Percentiles rank a stretch among this genome's conserved stretches.
Conservation (phyloP, 1,140 invertebrate species). For the Euborellia annulipes region DNA sequence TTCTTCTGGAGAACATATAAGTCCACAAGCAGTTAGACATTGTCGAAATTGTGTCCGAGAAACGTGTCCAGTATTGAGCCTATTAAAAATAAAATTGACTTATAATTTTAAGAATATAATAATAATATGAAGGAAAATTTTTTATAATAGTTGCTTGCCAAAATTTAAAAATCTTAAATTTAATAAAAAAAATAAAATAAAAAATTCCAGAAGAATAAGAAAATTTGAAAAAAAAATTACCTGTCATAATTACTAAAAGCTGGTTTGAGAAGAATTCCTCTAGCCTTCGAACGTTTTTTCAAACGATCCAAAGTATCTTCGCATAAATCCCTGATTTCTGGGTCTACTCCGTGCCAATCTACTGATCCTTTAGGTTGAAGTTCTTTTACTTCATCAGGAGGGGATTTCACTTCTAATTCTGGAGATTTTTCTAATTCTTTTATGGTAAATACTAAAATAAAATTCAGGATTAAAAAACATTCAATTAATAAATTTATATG, state of each 20-base stretch:
- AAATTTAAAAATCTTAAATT: too few relatives aligned
- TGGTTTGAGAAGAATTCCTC: conserved; percentile 39
- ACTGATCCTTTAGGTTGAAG: conserved; percentile 28
- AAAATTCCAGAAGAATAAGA: too few relatives aligned
- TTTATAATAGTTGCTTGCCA: too few relatives aligned
- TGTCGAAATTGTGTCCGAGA: conserved; percentile 46
- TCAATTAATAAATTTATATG: too few relatives aligned
- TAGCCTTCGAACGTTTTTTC: conserved; percentile 29
- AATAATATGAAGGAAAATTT: too few relatives aligned
- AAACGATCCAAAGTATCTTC: conserved; percentile 35
- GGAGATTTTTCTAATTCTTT: conserved; percentile 50
- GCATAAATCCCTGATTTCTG: conserved; percentile 29
- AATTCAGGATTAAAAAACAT: too few relatives aligned
- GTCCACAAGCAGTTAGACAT: conserved; percentile 39
- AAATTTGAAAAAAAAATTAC: too few relatives aligned
- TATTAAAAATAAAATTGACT: too few relatives aligned
- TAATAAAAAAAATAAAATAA: too few relatives aligned
- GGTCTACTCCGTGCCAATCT: conserved; percentile 30
- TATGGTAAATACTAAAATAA: conserved; percentile 40
- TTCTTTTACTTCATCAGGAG: conserved; percentile 29
- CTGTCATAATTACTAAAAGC: conserved; percentile 48
- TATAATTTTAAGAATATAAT: too few relatives aligned
- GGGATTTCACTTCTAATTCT: conserved; percentile 26
- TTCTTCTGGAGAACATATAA: conserved; percentile 42
- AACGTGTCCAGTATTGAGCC: conserved; percentile 48